Evolutionary conservation across 2,888 invertebrate species (phyloP), one percentile per base, ranked within the genome.

Genomic region (Drosophila cognata): DNA sequence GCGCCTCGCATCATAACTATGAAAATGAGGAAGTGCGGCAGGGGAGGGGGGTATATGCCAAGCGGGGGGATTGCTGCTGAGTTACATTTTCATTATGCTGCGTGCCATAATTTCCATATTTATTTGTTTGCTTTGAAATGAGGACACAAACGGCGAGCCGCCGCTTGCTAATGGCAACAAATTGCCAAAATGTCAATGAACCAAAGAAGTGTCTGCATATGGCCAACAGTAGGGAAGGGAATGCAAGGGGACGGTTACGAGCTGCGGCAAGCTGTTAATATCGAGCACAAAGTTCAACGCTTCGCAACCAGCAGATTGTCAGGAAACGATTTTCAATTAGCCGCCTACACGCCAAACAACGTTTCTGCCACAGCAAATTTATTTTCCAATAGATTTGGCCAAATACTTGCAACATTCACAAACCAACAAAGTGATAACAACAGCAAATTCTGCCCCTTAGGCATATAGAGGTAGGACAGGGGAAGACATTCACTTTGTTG

Each of bases 101-200:
- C 68, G 66, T 79, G 77, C 79, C 79, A 81, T 74, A 74, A 79
- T 80, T 71, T 77, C 64, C 81, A 81, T 80, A 80, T 77, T 81
- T 81, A 77, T 81, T 77, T 80, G 81, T 80, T 80, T 78, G 77
- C 81, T 79, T 88, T 74, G 64, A 78, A 85, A 82, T 86, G 86
- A 88, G 82, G 82, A 84, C 88, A 85, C 83, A 74, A 84, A 65
- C 61, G 68, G 56, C 74, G 63, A 68, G 55, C 63, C 65, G 60
- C 41, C 51, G 66, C 63, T 58, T 43, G 53, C 79, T 77, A 88
- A 88, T 87, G 84, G 87, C 82, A 88, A 79, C 83, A 83, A 86
- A 88, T 84, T 88, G 80, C 80, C 86, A 68, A 70, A 82, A 88
- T 85, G 85, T 85, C 85, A 85, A 85, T 85, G 85, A 85, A 88